Evolutionary conservation across 2,113 vertebrate species (phyloP).

Genomic region (Erythrocercus mccallii): DNA sequence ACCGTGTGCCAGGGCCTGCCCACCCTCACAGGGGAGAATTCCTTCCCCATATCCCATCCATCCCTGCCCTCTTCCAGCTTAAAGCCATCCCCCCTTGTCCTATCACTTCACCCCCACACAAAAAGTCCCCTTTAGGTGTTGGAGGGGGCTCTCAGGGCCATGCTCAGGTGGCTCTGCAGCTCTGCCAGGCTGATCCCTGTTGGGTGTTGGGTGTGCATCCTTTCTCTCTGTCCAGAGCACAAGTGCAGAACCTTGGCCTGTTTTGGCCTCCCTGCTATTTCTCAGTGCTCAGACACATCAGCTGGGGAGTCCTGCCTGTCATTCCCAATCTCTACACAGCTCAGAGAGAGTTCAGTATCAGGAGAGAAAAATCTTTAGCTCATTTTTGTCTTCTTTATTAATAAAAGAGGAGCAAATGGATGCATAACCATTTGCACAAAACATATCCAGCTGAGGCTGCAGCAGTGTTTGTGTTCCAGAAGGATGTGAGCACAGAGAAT

Average conservation of each 20-base stretch:
- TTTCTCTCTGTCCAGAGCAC: background rate
- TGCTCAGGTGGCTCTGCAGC: background rate
- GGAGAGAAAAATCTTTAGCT: background rate
- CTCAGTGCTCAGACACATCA: background rate
- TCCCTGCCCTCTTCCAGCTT: fast-evolving
- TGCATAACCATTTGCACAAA: background rate
- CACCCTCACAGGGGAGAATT: background rate
- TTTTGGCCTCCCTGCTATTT: background rate
- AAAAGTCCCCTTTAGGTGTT: fast-evolving
- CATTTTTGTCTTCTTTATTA: background rate
- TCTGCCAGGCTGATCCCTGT: background rate
- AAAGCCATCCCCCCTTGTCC: background rate
- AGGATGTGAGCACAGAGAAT: background rate
- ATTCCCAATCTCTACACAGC: background rate
- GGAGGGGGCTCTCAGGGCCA: background rate
- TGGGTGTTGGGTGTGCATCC: fast-evolving
- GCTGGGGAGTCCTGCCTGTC: background rate
- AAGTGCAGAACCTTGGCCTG: background rate
- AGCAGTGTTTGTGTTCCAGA: background rate
- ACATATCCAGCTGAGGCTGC: background rate
- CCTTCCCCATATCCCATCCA: background rate
- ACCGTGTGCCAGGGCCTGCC: fast-evolving
- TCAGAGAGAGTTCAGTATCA: background rate
- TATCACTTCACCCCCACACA: fast-evolving
- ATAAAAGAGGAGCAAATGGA: background rate